Conservation (phyloP, 2,113 vertebrate genomes). For the Phoenicopterus ruber region DNA sequence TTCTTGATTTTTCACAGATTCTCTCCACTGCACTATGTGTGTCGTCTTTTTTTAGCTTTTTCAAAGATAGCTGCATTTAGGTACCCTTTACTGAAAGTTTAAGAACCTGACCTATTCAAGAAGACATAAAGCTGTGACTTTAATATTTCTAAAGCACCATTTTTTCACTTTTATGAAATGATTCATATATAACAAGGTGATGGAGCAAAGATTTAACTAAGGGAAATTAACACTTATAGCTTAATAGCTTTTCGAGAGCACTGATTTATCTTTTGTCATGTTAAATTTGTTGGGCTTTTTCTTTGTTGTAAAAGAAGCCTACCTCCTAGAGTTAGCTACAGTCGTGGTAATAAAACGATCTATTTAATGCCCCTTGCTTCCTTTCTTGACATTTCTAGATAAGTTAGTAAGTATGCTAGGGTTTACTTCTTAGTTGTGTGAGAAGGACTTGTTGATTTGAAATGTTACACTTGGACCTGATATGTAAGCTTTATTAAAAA, state of each 20-base stretch:
- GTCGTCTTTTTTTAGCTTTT: constrained; percentile 36
- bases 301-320: constrained; percentile 36
- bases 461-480: neutral
- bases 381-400: constrained; percentile 1
- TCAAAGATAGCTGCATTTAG: constrained; percentile 46
- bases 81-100: constrained; percentile 52
- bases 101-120: constrained; percentile 51
- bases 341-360: neutral
- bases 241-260: constrained; percentile 58
- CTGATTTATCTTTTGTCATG: constrained; percentile 68
- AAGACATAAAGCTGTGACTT: constrained; percentile 43
- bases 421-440: neutral
- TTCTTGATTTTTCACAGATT: constrained; percentile 61
- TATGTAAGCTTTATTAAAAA: neutral
- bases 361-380: neutral
- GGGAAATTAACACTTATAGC: constrained; percentile 70
- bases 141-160: constrained; percentile 30
- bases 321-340: neutral
- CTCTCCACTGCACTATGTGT: neutral
- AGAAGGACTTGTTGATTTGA: neutral
- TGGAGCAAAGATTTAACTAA: constrained; percentile 67
- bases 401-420: neutral
- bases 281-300: constrained; percentile 64
- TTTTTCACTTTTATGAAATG: constrained; percentile 52
- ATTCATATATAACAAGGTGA: constrained; percentile 66